These are phyloP conservation scores for Cydia splendana DNA, from an alignment of 1,140 invertebrate genomes.

Conservation along the genomic window DNA sequence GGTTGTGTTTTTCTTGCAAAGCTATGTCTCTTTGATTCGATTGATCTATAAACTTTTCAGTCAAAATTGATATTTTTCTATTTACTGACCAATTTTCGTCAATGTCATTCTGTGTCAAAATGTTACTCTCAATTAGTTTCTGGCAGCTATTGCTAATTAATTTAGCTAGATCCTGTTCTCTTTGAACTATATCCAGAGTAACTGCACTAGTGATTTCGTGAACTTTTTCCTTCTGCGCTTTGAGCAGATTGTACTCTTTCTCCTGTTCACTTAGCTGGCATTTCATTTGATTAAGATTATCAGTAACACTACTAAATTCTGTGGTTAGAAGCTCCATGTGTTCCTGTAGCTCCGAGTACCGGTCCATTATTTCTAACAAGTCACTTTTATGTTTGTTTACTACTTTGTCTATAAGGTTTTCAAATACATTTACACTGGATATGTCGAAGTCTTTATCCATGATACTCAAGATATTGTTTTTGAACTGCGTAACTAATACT, in stretches of 20 bases:
- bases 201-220: constrained; percentile 65
- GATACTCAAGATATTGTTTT: constrained; percentile 53
- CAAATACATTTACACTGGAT: constrained; percentile 48
- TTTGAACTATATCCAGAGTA: constrained; percentile 59
- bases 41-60: constrained; percentile 46
- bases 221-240: constrained; percentile 61
- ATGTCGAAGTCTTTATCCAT: constrained; percentile 59
- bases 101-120: constrained; percentile 46
- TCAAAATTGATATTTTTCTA: constrained; percentile 48
- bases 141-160: constrained; percentile 47
- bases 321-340: constrained; percentile 44
- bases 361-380: constrained; percentile 46
- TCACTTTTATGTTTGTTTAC: constrained; percentile 46
- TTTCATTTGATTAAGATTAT: constrained; percentile 51
- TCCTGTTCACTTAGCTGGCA: constrained; percentile 54
- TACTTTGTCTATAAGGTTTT: constrained; percentile 49
- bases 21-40: constrained; percentile 34
- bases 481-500: constrained; percentile 48
- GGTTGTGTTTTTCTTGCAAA: constrained; percentile 42
- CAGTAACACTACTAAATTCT: constrained; percentile 45
- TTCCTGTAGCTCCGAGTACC: constrained; percentile 46
- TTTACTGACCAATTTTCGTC: constrained; percentile 44
- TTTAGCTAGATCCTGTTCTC: constrained; percentile 53
- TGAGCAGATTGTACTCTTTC: constrained; percentile 56
- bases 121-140: constrained; percentile 49